Evolutionary conservation across 2,888 invertebrate genomes (phyloP), one percentile per base, ranked within the genome.

Genomic region (Stegana nigrithorax): DNA sequence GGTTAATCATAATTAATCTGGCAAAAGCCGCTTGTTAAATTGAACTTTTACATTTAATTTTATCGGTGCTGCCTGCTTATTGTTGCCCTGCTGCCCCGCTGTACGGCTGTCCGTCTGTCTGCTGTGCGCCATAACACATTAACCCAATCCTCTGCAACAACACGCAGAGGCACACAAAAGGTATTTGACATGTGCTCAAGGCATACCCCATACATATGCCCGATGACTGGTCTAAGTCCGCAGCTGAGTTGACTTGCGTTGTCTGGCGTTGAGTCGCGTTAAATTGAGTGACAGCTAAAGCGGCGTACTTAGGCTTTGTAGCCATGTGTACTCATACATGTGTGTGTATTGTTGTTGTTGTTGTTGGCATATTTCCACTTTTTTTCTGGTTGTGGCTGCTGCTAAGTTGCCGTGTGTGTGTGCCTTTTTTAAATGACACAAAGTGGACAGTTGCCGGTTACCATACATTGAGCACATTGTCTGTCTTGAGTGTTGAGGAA

Each of bases 11-110:
- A 55, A 55, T 55, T 75, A 75, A 75, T 77, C 75, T 75, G 72
- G 72, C 73, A 73, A 75, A 75, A 77, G 68, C 71, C 72, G 75
- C 77, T 75, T 73, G 71, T 77, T 75, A 73, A 77, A 77, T 75
- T 77, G 73, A 73, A 73, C 67, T 55, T 55, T 55, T 55, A 55
- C 23, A 32, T 27, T 14, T 29, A 27, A 5, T 17, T 27, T 51
- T 51, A 27, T 25, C 27, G 39, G 39, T 39, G 39, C 39, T n/a
- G n/a, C n/a, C n/a, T n/a, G n/a, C n/a, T n/a, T n/a, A n/a, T n/a
- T n/a, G n/a, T n/a, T n/a, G n/a, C n/a, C n/a, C n/a, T n/a, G n/a
- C n/a, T n/a, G n/a, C n/a, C n/a, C n/a, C n/a, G n/a, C n/a, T n/a
- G n/a, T n/a, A n/a, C n/a, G n/a, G n/a, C n/a, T n/a, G n/a, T n/a